Evolutionary conservation across 2,113 vertebrate species (phyloP), one percentile per base, ranked within the genome.

Genomic region (Indicator indicator): DNA sequence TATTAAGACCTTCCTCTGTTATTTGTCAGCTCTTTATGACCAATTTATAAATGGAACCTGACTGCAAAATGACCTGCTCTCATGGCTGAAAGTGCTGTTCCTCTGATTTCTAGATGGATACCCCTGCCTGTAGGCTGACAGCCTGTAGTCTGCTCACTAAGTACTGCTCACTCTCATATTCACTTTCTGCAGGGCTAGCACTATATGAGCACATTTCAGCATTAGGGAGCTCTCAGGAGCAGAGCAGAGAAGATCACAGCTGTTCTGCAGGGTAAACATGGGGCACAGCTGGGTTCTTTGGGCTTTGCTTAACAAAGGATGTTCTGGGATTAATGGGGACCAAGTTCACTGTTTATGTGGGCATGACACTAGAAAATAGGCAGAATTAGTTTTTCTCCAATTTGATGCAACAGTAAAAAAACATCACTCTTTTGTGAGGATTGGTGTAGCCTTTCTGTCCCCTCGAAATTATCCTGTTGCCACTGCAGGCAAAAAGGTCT

Each of bases 21-120:
- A 70, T 90, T 92, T 90, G n/a, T 89, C 89, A 86, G 67, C 40
- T 82, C 42, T 75, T 84, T 44, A 89, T 36, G 46, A 94, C 68
- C 21, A 46, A 64, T 71, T 93, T 64, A 30, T 54, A 82, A 82
- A 84, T 46, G 36, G 6, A 93, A 44, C 17, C 30, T 79, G 80
- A 65, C 55, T 75, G 36, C 71, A 75, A 89, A 40, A 42, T 89
- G 83, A 92, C 70, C 59, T 10, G 5, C 11, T 76, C 20, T 72
- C 13, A 32, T 4, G 4, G 75, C 65, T 0, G 0, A 26, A n/a
- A 87, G 42, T 26, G 36, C n/a, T 48, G 14, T 36, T 73, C 1
- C 48, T 88, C 56, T 74, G 42, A 59, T 24, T 88, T 83, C 16
- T 28, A 42, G 33, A 18, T 44, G 24, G 36, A 30, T 65, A 62